Conservation (phyloP, 2,797 vertebrate species). For the Gorsachius magnificus region DNA sequence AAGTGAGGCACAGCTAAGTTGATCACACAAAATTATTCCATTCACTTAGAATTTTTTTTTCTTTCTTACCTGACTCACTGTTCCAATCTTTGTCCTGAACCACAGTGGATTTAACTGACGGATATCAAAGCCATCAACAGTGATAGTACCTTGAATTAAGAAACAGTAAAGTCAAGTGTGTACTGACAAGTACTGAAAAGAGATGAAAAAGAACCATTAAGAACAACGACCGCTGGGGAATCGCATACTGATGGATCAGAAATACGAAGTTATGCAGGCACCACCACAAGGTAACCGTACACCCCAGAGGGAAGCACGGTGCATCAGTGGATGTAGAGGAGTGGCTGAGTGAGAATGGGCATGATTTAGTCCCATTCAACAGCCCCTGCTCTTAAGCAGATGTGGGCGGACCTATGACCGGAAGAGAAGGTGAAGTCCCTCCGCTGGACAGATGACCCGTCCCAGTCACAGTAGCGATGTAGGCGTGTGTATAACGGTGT, state of each 20-base stretch:
- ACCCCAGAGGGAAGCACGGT: neutral
- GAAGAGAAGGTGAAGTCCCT: too few relatives aligned
- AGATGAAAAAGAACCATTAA: neutral
- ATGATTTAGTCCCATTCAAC: too few relatives aligned
- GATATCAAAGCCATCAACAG: conserved; percentile 87
- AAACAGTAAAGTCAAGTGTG: neutral
- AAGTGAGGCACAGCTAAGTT: neutral
- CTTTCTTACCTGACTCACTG: conserved; percentile 91
- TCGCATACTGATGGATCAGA: neutral
- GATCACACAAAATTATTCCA: neutral
- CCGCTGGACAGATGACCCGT: too few relatives aligned
- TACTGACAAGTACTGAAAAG: neutral
- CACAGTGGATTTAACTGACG: conserved; percentile 90
- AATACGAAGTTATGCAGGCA: neutral
- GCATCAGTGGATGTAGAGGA: too few relatives aligned
- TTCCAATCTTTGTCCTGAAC: conserved; percentile 92
- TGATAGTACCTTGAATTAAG: conserved; percentile 81
- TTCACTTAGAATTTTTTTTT: neutral
- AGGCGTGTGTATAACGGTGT: too few relatives aligned
- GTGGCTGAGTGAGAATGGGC: too few relatives aligned
- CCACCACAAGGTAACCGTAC: neutral
- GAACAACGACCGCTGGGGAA: neutral
- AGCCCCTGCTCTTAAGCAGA: too few relatives aligned
- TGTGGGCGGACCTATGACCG: too few relatives aligned
- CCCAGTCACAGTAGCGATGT: too few relatives aligned